Evolutionary conservation across 2,888 invertebrate genomes (phyloP), one percentile per base, ranked within the genome.

Genomic region (Erebia aethiops): DNA sequence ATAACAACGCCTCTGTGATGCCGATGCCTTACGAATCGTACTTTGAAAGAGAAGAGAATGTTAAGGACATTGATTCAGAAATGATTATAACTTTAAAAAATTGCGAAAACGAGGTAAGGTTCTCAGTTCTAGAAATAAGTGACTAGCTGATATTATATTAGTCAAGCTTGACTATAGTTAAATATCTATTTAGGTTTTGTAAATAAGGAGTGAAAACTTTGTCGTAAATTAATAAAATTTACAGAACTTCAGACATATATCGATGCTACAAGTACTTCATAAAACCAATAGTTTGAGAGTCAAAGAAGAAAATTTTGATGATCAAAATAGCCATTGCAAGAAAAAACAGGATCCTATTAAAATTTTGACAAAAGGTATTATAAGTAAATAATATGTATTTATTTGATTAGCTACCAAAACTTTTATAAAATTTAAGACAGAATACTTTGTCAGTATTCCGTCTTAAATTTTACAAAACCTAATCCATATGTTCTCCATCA

Each of bases 11-110:
- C 46, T 51, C 74, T 51, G 71, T 74, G 43, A 35, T 85, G 11
- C 86, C 86, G n/a, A 83, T 82, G 71, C 85, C 87, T 2, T 85
- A 83, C 69, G 87, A 90, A 71, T 75, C 74, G 46, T 78, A 72
- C 64, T 70, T 79, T 9, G 83, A 87, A 26, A 81, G 83, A 14
- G 57, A 75, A 51, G 67, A 75, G 68, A 57, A 75, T 52, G 69
- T 79, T 0, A 85, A 85, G 71, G 78, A 80, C 63, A 82, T 85
- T 41, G 89, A 91, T 72, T 92, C 92, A 0, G 92, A 92, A 85
- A 88, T 92, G 84, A 83, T 90, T 16, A 93, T 93, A 52, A 92
- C 92, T 11, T 84, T 93, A 82, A 90, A 90, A 76, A 89, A 89
- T 69, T 88, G 88, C 70, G 84, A 82, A 77, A 84, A 90, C 77